Evolutionary conservation across 2,797 vertebrate species (phyloP).

Genomic region (Sebastes vulpes): DNA sequence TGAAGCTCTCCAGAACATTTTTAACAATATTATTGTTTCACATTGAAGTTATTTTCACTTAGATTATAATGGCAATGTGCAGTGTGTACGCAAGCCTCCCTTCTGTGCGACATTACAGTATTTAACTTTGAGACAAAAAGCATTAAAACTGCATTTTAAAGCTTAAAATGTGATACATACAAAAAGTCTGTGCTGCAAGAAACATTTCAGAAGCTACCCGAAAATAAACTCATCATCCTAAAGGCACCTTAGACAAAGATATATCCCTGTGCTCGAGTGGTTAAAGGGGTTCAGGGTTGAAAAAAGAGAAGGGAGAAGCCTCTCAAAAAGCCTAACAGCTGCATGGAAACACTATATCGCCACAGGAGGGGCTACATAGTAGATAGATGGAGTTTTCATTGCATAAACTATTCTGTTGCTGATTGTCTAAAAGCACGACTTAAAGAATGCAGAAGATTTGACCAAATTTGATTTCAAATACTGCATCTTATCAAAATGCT

Average conservation of each 20-base stretch:
- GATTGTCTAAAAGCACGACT: slow-evolving; percentile 65
- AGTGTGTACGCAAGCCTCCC: not conserved
- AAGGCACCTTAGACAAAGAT: slow-evolving; percentile 84
- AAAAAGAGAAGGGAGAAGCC: slow-evolving; percentile 16
- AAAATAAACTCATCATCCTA: slow-evolving; percentile 69
- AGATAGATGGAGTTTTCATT: slow-evolving; percentile 42
- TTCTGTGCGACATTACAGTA: slow-evolving; percentile 23
- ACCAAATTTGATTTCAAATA: slow-evolving; percentile 26
- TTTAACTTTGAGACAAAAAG: slow-evolving; percentile 25
- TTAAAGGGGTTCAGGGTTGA: slow-evolving; percentile 39
- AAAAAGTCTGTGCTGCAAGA: slow-evolving; percentile 40
- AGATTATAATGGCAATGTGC: not conserved
- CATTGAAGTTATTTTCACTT: not conserved
- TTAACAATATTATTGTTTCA: not conserved
- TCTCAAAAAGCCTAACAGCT: slow-evolving; percentile 31
- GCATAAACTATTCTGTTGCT: slow-evolving; percentile 61
- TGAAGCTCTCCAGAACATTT: not conserved
- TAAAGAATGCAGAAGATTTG: slow-evolving; percentile 29
- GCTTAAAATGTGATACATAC: slow-evolving; percentile 35
- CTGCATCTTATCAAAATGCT: slow-evolving; percentile 19
- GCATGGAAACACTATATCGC: slow-evolving; percentile 49
- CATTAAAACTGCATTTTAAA: slow-evolving; percentile 31
- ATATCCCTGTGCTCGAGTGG: slow-evolving; percentile 58
- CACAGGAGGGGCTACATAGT: slow-evolving; percentile 59
- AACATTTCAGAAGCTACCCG: slow-evolving; percentile 37